Percentiles rank a stretch among this genome's conserved stretches.
Conservation (phyloP, 2,113 vertebrate species). For the Hypocryptadius cinnamomeus region DNA sequence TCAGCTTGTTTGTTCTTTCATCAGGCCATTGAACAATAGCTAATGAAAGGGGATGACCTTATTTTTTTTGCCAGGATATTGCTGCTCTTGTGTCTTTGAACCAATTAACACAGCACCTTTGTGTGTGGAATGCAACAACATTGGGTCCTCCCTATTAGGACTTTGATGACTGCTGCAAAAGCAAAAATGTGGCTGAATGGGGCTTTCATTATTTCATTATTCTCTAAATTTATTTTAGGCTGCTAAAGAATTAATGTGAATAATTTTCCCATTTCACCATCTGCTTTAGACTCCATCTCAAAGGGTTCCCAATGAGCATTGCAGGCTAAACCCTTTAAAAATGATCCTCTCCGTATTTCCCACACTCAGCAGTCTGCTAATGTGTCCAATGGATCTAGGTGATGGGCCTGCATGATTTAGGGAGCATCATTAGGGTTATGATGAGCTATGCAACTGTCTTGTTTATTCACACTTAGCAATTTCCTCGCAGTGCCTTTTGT, state of each 20-base stretch:
- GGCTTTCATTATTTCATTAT: background rate
- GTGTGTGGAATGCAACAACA: background rate
- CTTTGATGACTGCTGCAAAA: background rate
- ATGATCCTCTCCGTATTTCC: conserved; percentile 19
- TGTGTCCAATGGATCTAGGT: conserved; percentile 35
- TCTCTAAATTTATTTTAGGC: conserved; percentile 15
- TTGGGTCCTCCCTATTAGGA: background rate
- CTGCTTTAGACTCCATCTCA: conserved; percentile 30
- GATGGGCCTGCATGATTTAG: conserved; percentile 41
- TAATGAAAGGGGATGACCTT: background rate
- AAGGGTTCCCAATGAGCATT: background rate
- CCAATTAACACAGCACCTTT: background rate
- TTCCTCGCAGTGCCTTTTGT: background rate
- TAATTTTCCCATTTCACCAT: conserved; percentile 46
- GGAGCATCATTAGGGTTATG: conserved; percentile 39
- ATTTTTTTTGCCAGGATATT: background rate
- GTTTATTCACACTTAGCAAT: conserved; percentile 44
- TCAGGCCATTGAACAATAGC: background rate
- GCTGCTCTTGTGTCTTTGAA: background rate
- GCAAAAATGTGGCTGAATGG: background rate
- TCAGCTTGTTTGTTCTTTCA: background rate
- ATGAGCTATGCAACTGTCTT: conserved; percentile 43
- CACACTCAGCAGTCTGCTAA: conserved; percentile 37
- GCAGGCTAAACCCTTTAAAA: background rate
- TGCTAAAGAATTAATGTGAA: conserved; percentile 6